Evolutionary conservation across 2,113 vertebrate genomes (phyloP), one percentile per base, ranked within the genome.

Genomic region (Amphilophus citrinellus): DNA sequence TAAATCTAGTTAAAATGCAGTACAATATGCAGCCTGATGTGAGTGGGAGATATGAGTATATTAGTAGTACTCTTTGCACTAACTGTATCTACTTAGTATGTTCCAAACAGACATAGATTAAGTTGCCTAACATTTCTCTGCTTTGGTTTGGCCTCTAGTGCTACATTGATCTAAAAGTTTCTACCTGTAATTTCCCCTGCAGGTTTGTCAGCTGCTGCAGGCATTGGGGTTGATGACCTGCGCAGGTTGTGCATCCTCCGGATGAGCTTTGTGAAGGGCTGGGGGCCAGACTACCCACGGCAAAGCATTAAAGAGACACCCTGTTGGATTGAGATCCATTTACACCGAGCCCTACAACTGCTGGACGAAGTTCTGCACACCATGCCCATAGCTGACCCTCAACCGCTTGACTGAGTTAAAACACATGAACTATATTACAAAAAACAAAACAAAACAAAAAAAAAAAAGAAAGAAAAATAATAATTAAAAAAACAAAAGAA

Each of bases 271-370:
- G 98, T 99, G 3, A 99, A 99, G 90, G 98, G 98, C 83, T 99
- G 98, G 98, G 98, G 98, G 6, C 98, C 98, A 0, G 98, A 99
- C 92, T 99, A 99, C 93, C 98, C 98, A 0, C 93, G 98, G 9
- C 98, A 99, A 92, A 99, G 98, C 96, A 99, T 99, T 92, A 99
- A 99, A 84, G 98, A 99, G 93, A 99, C 98, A 0, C 98, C 98
- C 0, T 99, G 98, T 93, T 99, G 98, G 98, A 99, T 99, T 2
- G 98, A 99, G 87, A 99, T 99, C 66, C 98, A 99, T 93, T 85
- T 99, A 47, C 98, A 99, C 89, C 97, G 98, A 1, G 98, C 98
- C 3, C 97, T 99, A 14, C 98, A 99, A 94, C 97, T 99, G 18
- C 95, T 99, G 53, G 98, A 99, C 0, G 98, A 99, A 94, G 98